Percentiles rank a stretch among this genome's conserved stretches.
These are phyloP conservation scores for Okamejei kenojei DNA, from an alignment of 2,797 vertebrate species.

Conservation along the genomic window DNA sequence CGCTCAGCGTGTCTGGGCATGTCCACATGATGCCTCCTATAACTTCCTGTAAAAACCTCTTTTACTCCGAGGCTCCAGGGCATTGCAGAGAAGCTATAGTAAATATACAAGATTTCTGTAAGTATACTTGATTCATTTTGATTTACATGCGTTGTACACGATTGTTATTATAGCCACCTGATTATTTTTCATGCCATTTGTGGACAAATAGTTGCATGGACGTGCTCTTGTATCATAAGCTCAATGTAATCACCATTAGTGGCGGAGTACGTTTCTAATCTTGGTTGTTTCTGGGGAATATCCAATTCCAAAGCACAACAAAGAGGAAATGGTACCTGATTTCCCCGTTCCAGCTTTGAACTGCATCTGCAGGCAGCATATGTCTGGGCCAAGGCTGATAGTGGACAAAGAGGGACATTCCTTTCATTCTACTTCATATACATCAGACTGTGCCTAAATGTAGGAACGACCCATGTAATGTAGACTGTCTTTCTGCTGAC, in stretches of 20 bases:
- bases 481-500: too few species aligned
- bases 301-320: neutral
- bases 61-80: neutral
- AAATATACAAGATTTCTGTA: neutral
- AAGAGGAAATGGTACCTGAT: neutral
- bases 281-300: neutral
- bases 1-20: constrained; percentile 55
- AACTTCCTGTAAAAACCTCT: constrained; percentile 36
- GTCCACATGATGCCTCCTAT: constrained; percentile 45
- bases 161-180: neutral
- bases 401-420: neutral
- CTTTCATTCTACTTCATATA: neutral
- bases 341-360: neutral
- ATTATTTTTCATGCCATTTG: neutral
- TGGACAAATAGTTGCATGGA: neutral
- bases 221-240: neutral
- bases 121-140: neutral
- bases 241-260: neutral
- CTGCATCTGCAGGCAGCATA: neutral
- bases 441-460: neutral
- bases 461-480: neutral
- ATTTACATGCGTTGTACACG: neutral
- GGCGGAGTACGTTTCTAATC: neutral
- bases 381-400: neutral
- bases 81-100: too few species aligned